Conservation (phyloP, 2,888 invertebrate genomes). For the Beris morrisii region DNA sequence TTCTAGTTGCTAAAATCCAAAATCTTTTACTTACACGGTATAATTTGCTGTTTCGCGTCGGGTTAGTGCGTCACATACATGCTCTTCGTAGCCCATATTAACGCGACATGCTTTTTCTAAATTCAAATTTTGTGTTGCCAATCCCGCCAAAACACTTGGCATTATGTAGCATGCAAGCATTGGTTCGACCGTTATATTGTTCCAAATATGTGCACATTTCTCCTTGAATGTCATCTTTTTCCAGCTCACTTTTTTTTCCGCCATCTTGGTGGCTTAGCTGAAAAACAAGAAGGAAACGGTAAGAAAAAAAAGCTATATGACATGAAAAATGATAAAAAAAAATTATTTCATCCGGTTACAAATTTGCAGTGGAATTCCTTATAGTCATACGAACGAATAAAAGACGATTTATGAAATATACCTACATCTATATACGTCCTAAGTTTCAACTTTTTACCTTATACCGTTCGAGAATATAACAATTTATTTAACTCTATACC, state of each 20-base stretch:
- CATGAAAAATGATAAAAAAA: neutral
- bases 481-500: too few relatives aligned
- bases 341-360: too few relatives aligned
- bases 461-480: too few relatives aligned
- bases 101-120: slow-evolving; percentile 85
- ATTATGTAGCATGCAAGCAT: slow-evolving; percentile 65
- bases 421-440: too few relatives aligned
- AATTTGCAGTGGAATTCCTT: too few relatives aligned
- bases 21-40: slow-evolving; percentile 53
- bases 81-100: slow-evolving; percentile 71
- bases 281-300: neutral
- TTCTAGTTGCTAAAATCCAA: too few relatives aligned
- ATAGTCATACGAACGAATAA: too few relatives aligned
- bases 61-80: slow-evolving; percentile 76
- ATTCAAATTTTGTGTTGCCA: slow-evolving; percentile 83
- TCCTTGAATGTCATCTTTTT: slow-evolving; percentile 55
- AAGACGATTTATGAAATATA: too few relatives aligned
- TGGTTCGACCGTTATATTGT: slow-evolving; percentile 68
- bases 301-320: neutral
- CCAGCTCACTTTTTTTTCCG: slow-evolving; percentile 43
- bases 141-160: slow-evolving; percentile 67
- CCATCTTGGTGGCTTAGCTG: neutral
- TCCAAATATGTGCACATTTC: slow-evolving; percentile 57
- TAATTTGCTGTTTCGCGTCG: slow-evolving; percentile 67
- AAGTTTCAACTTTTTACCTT: too few relatives aligned